These are phyloP conservation scores for Pachycephus smyrnensis DNA, from an alignment of 2,888 invertebrate species.

Conservation along the genomic window DNA sequence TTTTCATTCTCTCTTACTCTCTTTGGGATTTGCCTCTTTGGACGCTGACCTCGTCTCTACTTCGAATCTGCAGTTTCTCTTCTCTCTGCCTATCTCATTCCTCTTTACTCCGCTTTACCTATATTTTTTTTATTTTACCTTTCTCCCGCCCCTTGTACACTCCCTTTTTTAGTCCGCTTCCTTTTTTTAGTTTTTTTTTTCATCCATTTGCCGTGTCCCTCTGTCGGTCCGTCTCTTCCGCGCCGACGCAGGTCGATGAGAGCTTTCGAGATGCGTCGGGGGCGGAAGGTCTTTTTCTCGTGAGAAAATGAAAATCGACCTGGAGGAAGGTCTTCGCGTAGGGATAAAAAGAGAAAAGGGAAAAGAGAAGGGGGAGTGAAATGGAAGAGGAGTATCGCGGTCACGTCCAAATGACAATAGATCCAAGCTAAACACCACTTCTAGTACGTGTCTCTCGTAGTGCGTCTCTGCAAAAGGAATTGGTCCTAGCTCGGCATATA, in stretches of 20 bases:
- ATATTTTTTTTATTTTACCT: not conserved
- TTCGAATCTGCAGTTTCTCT: conserved; percentile 12
- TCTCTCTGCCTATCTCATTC: conserved; percentile 6
- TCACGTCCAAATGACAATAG: conserved; percentile 1
- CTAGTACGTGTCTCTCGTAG: conserved; percentile 7
- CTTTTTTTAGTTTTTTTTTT: conserved; percentile 26
- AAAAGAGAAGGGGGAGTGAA: not conserved
- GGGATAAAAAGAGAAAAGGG: not conserved
- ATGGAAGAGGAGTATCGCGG: not conserved
- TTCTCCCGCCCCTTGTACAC: not conserved
- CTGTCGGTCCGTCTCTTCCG: not conserved
- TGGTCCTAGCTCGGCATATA: conserved; percentile 4
- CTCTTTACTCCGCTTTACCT: conserved; percentile 2
- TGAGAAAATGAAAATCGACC: not conserved
- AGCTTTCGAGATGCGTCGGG: not conserved
- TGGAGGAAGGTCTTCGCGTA: not conserved
- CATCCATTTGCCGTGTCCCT: conserved; percentile 23
- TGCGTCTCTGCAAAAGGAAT: conserved; percentile 6
- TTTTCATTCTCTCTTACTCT: conserved; percentile 3
- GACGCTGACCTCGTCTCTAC: conserved; percentile 2
- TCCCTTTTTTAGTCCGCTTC: conserved; percentile 5
- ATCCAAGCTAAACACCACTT: conserved; percentile 6
- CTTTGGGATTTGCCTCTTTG: conserved; percentile 1
- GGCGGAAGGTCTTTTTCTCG: not conserved
- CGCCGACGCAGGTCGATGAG: not conserved